These are phyloP conservation scores for Laterallus jamaicensis DNA, from an alignment of 2,113 vertebrate species.

Conservation along the genomic window DNA sequence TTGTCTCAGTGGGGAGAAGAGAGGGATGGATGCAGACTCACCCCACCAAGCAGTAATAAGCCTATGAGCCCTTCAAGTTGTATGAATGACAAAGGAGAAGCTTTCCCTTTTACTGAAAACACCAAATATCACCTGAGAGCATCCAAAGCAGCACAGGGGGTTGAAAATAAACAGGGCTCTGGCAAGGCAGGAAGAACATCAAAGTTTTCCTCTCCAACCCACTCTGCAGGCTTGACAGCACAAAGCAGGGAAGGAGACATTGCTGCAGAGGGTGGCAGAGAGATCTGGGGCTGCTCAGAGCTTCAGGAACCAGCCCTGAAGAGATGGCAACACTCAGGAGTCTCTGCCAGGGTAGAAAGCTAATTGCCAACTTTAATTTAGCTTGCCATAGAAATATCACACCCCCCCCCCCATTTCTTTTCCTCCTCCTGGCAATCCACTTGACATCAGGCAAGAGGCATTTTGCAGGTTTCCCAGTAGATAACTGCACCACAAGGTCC, in stretches of 20 bases:
- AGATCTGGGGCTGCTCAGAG: background rate
- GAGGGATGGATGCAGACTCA: background rate
- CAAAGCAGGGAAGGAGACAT: background rate
- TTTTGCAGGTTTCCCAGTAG: background rate
- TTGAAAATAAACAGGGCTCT: background rate
- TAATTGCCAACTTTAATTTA: background rate
- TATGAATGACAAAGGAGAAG: background rate
- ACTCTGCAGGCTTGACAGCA: background rate
- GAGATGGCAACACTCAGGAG: background rate
- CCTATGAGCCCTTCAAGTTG: background rate
- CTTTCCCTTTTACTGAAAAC: background rate
- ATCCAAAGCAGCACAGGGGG: background rate
- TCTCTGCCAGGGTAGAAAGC: background rate
- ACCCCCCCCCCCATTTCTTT: too few species aligned
- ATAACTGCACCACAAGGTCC: background rate
- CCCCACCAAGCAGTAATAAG: background rate
- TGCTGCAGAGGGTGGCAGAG: rapidly evolving
- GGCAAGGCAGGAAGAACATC: background rate
- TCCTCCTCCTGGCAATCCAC: background rate
- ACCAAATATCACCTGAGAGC: background rate
- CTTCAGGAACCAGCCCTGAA: background rate
- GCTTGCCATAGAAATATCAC: background rate
- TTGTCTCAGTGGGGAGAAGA: background rate
- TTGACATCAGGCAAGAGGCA: background rate
- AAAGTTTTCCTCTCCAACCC: background rate